These are phyloP conservation scores for Lasioglossum lativentre DNA, from an alignment of 2,888 invertebrate genomes.

Conservation along the genomic window DNA sequence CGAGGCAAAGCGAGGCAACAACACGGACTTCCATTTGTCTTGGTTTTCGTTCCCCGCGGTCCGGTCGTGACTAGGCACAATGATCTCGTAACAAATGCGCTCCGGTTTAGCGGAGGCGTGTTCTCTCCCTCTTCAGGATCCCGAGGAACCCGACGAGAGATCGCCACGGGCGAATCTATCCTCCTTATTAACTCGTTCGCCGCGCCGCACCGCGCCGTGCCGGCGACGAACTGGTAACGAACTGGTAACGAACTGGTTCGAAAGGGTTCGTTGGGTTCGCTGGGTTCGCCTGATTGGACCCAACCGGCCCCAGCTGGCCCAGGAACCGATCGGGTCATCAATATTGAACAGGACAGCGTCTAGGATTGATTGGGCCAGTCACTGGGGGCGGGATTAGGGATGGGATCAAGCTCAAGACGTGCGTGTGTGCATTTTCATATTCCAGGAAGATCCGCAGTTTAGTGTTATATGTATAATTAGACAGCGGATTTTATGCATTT, in stretches of 20 bases:
- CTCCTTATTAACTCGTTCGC: slow-evolving; percentile 60
- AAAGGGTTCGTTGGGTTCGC: background rate
- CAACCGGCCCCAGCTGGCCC: background rate
- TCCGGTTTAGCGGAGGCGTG: slow-evolving; percentile 35
- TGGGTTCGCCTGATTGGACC: slow-evolving; percentile 19
- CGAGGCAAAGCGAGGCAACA: background rate
- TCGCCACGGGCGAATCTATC: slow-evolving; percentile 50
- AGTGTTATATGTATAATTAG: too few relatives aligned
- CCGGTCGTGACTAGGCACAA: slow-evolving; percentile 58
- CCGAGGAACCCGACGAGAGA: slow-evolving; percentile 17
- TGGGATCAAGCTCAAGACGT: background rate
- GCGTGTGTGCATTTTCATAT: background rate
- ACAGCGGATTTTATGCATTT: too few relatives aligned
- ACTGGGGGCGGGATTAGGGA: background rate
- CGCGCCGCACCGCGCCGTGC: background rate
- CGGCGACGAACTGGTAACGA: slow-evolving; percentile 26
- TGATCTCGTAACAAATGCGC: slow-evolving; percentile 60
- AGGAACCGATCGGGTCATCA: slow-evolving; percentile 46
- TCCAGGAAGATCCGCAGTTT: too few relatives aligned
- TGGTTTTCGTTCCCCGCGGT: slow-evolving; percentile 38
- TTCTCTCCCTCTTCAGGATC: background rate
- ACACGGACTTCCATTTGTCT: slow-evolving; percentile 58
- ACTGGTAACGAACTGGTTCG: slow-evolving; percentile 44
- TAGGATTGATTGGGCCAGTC: slow-evolving; percentile 27
- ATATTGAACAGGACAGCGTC: slow-evolving; percentile 32